Evolutionary conservation across 1,140 invertebrate species (phyloP), one percentile per base, ranked within the genome.

Genomic region (Neoseiulus cucumeris): DNA sequence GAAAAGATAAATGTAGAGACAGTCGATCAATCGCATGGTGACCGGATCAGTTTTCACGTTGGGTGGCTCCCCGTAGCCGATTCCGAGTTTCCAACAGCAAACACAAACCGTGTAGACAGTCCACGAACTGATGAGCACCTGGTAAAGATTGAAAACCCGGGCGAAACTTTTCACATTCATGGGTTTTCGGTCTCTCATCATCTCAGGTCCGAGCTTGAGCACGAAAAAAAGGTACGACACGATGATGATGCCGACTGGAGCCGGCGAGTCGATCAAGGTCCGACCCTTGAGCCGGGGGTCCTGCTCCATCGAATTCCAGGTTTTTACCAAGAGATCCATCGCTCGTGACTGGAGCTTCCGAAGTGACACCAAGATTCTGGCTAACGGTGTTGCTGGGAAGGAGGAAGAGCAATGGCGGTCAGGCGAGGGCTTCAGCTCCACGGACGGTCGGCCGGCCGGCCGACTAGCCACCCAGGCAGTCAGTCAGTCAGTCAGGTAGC

Each of bases 1-100:
- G 22, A 47, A 66, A 2, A 66, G 42, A 29, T 47, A 66, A 17
- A 66, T 44, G 65, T 66, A 51, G 17, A 44, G 47, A 18, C 42
- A 59, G 51, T 59, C 33, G 33, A 59, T 59, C 25, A 59, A 33
- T 59, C 51, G 51, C 51, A 59, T 59, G 1, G 51, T 59, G 14
- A 33, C 14, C 51, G 51, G 51, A 59, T 59, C 51, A 6, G 25
- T 25, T 25, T 59, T 25, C 2, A 33, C 33, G 51, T 59, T 59
- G 25, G 51, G 51, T 20, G 51, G 51, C 51, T 59, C 51, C 1
- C 51, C 51, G 33, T 59, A 59, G 51, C 51, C 51, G 33, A 59
- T 59, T 1, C 51, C 22, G 4, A 59, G 51, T 9, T 59, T 59
- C 25, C 33, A 59, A 25, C 51, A 59, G 51, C 51, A 59, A 14